phyloP scores from a whole-genome alignment of 2,797 vertebrate genomes.

The Calcarius lapponicus region DNA sequence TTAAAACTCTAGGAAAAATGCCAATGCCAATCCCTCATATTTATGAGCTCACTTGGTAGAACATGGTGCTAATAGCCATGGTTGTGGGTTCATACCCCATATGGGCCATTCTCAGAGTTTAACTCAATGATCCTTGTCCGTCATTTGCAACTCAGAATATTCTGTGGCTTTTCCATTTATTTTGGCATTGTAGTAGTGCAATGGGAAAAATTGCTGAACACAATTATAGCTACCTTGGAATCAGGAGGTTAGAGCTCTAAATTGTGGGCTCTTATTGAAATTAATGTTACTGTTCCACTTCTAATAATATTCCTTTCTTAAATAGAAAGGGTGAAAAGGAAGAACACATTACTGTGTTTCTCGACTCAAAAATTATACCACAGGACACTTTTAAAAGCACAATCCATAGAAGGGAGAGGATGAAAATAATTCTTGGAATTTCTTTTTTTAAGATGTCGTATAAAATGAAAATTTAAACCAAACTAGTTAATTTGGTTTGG shows the following conservation, averaged over 20 bases:
- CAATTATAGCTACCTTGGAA: background rate
- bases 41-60: background rate
- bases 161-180: background rate
- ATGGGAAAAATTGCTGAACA: background rate
- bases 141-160: background rate
- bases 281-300: background rate
- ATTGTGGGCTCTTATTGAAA: background rate
- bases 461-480: constrained; percentile 2
- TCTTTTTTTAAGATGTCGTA: background rate
- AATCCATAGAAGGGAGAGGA: background rate
- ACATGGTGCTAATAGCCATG: background rate
- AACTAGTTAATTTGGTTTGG: background rate
- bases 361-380: background rate
- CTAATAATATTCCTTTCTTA: background rate
- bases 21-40: background rate
- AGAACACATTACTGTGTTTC: background rate
- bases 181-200: accelerated
- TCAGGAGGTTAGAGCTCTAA: background rate
- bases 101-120: background rate
- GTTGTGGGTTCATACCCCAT: background rate
- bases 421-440: background rate
- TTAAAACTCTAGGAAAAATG: background rate
- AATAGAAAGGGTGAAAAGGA: background rate
- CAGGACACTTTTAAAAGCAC: background rate
- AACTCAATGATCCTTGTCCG: background rate